Evolutionary conservation across 2,888 invertebrate genomes (phyloP).

Genomic region (Chaitophorus viminalis): DNA sequence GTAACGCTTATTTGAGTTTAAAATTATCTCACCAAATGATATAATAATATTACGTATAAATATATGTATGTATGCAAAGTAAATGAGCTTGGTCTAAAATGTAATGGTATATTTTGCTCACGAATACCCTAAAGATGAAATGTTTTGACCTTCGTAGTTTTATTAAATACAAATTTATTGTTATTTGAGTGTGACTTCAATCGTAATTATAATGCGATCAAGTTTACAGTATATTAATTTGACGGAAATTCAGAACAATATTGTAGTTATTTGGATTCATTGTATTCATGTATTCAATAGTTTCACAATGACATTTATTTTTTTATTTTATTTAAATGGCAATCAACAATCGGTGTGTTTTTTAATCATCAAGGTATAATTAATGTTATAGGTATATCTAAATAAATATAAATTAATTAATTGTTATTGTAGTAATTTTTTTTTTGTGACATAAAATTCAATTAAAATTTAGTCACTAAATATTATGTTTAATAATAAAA

Average conservation of each 20-base stretch:
- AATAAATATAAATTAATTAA: background rate
- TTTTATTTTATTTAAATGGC: background rate
- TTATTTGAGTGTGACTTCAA: too few relatives aligned
- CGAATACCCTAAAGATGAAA: background rate
- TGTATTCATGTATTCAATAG: too few relatives aligned
- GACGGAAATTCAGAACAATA: too few relatives aligned
- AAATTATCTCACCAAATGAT: background rate
- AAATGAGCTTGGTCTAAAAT: background rate
- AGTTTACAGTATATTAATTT: too few relatives aligned
- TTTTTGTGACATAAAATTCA: too few relatives aligned
- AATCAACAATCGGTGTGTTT: background rate
- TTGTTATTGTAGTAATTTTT: background rate
- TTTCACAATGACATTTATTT: too few relatives aligned
- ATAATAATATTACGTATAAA: background rate
- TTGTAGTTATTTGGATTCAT: too few relatives aligned
- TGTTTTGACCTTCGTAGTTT: slow-evolving; percentile 17
- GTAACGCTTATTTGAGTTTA: slow-evolving; percentile 16
- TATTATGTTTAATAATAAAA: background rate
- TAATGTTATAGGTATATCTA: background rate
- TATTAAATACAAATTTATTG: too few relatives aligned
- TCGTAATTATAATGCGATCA: too few relatives aligned
- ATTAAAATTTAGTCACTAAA: background rate
- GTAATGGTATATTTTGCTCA: background rate
- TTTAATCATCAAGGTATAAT: background rate
- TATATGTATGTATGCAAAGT: background rate